Base-by-base conservation (phyloP, 2,113 vertebrate genomes). In the Ophiodon elongatus region DNA sequence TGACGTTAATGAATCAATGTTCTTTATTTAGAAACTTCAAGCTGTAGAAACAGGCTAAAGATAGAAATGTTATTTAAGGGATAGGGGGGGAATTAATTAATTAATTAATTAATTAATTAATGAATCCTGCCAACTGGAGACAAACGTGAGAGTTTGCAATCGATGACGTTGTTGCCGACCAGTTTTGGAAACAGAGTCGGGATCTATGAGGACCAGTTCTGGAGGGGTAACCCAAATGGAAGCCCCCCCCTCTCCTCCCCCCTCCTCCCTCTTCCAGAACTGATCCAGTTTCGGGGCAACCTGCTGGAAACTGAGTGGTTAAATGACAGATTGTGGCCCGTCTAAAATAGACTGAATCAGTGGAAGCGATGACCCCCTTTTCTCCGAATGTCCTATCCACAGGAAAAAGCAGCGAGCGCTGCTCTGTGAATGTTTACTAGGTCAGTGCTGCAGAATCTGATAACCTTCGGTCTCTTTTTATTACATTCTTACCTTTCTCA, bases 301-400 rank as follows among this genome's bases (percentile, higher is more conserved):
- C 73, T 86, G 70, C 59, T 37, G 45, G 66, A 88, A 72, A 56
- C 52, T 3, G 63, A 84, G 70, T 59, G 27, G 76, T 73, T 82
- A 80, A 86, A 71, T 85, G 89, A 86, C 89, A 88, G 88, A 86
- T 70, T 82, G 81, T 69, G 70, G 31, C 80, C 68, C 45, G 6
- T 84, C 87, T 79, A 77, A 93, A 90, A 90, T 77, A 90, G 86
- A 80, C 74, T 72, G 73, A 83, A 86, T 88, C 60, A 65, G 67
- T 79, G 15, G 64, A 62, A 73, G 70, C 60, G 72, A 66, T 88
- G 89, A 88, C 93, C 90, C 77, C 68, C 69, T 85, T 83, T 72
- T 47, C 4, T 17, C 37, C 37, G 1, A 41, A 83, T 39, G 74
- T 82, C 87, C 85, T 60, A 29, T 82, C 82, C 83, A 29, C 64